Base-by-base conservation (phyloP, 1,140 invertebrate genomes). In the Bradysia coprophila region DNA sequence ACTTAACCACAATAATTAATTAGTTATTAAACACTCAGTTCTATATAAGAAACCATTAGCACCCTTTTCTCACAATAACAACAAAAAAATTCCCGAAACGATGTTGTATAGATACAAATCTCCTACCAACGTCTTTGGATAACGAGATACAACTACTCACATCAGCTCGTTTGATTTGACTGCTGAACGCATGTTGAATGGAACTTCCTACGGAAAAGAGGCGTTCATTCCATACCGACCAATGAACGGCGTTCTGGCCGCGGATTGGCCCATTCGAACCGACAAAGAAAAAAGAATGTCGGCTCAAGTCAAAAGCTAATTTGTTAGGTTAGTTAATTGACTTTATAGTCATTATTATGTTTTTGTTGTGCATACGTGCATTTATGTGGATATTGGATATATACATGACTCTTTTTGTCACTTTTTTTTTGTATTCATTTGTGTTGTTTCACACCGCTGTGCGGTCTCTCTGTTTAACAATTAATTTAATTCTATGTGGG, bases 271-370 rank as follows among this genome's bases (percentile, higher is more conserved):
- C 15, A 11, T 36, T 9, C 18, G 8, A 10, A 11, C 33, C 15
- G 33, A 9, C 15, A 16, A 18, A 18, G 32, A 15, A 15, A 13
- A 16, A 16, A 34, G 18, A 18, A 18, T 38, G 18, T 38, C 36
- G 36, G n/a, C n/a, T 18, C 9, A 16, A 18, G n/a, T 18, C 36
- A 38, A 38, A 38, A 38, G 36, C 36, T 38, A 38, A 38, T 38
- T 38, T 38, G 36, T 38, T 38, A 38, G n/a, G 36, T 38, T 38
- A n/a, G 36, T n/a, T 38, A 38, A 38, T 38, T 38, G 36, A 38
- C 36, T 38, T 38, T 38, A 36, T 18, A 38, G 36, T 38, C 16
- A 38, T 38, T 38, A 38, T 38, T 28, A 28, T 28, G 13, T 28
- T 6, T 28, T 28, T 28, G 6, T 28, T 28, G 24, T 28, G n/a